Percentiles rank a stretch among this genome's conserved stretches.
Conservation (phyloP, 2,797 vertebrate species). For the Scyliorhinus canicula region DNA sequence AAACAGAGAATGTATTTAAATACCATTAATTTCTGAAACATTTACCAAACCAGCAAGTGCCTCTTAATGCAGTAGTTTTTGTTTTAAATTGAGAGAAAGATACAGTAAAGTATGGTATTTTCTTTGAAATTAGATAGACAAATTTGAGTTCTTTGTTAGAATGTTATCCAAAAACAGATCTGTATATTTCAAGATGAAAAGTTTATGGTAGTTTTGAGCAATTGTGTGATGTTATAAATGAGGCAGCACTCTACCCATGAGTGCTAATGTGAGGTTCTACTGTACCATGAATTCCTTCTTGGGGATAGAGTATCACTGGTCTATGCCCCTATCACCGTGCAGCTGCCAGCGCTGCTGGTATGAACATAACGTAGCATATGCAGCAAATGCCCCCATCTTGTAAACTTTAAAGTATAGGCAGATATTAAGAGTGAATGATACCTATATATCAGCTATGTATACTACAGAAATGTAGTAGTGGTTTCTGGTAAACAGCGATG, state of each 20-base stretch:
- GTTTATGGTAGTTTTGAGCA: slow-evolving; percentile 22
- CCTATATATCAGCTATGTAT: slow-evolving; percentile 32
- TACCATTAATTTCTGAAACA: slow-evolving; percentile 27
- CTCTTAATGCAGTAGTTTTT: slow-evolving; percentile 32
- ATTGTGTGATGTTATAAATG: slow-evolving; percentile 35
- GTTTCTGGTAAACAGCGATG: slow-evolving; percentile 37
- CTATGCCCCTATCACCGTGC: slow-evolving; percentile 43
- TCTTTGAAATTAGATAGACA: slow-evolving; percentile 12
- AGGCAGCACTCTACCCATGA: slow-evolving; percentile 29
- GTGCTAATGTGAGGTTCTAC: slow-evolving; percentile 38
- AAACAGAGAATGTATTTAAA: slow-evolving; percentile 35
- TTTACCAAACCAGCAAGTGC: slow-evolving; percentile 32
- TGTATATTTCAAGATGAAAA: slow-evolving; percentile 32
- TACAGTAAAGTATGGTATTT: slow-evolving; percentile 15
- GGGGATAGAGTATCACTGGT: slow-evolving; percentile 45
- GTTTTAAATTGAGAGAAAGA: slow-evolving; percentile 12
- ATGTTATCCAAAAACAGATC: slow-evolving; percentile 12
- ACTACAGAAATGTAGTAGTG: slow-evolving; percentile 37
- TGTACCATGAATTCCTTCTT: slow-evolving; percentile 37
- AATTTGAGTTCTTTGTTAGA: not conserved
- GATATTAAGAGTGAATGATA: slow-evolving; percentile 33
- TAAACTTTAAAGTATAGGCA: slow-evolving; percentile 37
- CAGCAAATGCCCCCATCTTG: slow-evolving; percentile 31
- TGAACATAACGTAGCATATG: slow-evolving; percentile 40
- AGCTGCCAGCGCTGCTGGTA: slow-evolving; percentile 62